Evolutionary conservation across 2,888 invertebrate species (phyloP), one percentile per base, ranked within the genome.

Genomic region (Hemithea aestivaria): DNA sequence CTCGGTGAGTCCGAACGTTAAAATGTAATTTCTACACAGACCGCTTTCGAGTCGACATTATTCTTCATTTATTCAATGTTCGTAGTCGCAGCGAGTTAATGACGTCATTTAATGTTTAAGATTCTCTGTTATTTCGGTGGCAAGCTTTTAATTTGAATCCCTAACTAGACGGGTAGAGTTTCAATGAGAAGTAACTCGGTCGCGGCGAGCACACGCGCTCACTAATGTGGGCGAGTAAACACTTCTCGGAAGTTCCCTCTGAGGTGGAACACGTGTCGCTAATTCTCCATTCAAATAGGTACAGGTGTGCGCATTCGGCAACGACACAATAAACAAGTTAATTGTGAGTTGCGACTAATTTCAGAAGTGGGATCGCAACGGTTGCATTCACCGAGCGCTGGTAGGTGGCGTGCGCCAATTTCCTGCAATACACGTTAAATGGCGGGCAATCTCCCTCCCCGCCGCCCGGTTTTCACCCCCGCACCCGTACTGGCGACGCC

Each of bases 361-460:
- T 64, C 56, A 60, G 57, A 58, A 57, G 51, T 52, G 56, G 54
- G 49, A 51, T 55, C 50, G 27, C 30, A 24, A 16, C 7, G 54
- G 58, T 56, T 51, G 64, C 60, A 65, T 58, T 62, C 60, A 58
- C 56, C 55, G 45, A 43, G 53, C 33, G 39, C 28, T 36, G 32
- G 39, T 42, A 40, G 54, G 48, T 32, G 47, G 37, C 35, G 38
- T 59, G 63, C 66, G 64, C 66, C 73, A 73, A 74, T 75, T 73
- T 75, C 73, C 74, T 66, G 73, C 64, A 66, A 69, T 74, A 67
- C 67, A 69, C 62, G 67, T 48, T 59, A 68, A 69, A 73, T 69
- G 66, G 63, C 66, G 53, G 66, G 62, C 71, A 70, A 67, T 75
- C 64, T 46, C 42, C 48, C 50, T 54, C 57, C 44, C 56, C 51